These are phyloP conservation scores for Pelobates fuscus DNA, from an alignment of 2,113 vertebrate species.

Conservation along the genomic window DNA sequence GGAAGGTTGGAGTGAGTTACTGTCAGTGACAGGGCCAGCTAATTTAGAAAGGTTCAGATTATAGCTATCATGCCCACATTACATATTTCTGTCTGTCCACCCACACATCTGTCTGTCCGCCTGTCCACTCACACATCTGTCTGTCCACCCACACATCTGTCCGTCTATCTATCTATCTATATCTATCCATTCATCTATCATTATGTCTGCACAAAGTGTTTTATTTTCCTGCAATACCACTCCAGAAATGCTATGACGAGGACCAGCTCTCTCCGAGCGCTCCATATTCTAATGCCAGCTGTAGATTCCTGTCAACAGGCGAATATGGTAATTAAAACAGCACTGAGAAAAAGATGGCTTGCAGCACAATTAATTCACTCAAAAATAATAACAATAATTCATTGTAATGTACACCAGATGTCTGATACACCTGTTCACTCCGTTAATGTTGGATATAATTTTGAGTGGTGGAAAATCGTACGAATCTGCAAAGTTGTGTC, in stretches of 20 bases:
- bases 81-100: too few relatives aligned
- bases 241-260: neutral
- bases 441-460: conserved; percentile 40
- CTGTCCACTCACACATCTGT: too few relatives aligned
- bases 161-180: neutral
- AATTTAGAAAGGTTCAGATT: too few relatives aligned
- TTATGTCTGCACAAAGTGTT: neutral
- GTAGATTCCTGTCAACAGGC: conserved; percentile 40
- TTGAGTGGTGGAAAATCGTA: conserved; percentile 15
- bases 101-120: too few relatives aligned
- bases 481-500: conserved; percentile 16
- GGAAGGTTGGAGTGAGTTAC: too few relatives aligned
- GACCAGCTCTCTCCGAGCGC: neutral
- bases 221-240: neutral
- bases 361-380: conserved; percentile 47
- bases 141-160: neutral
- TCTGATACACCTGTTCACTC: conserved; percentile 47
- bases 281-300: conserved; percentile 34
- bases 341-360: conserved; percentile 40
- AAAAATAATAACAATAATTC: conserved; percentile 51
- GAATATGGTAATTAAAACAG: conserved; percentile 36
- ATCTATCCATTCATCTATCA: neutral
- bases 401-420: conserved; percentile 49
- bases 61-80: too few relatives aligned
- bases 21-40: too few relatives aligned